Conservation (phyloP, 2,797 vertebrate species). For the Perodicticus potto region DNA sequence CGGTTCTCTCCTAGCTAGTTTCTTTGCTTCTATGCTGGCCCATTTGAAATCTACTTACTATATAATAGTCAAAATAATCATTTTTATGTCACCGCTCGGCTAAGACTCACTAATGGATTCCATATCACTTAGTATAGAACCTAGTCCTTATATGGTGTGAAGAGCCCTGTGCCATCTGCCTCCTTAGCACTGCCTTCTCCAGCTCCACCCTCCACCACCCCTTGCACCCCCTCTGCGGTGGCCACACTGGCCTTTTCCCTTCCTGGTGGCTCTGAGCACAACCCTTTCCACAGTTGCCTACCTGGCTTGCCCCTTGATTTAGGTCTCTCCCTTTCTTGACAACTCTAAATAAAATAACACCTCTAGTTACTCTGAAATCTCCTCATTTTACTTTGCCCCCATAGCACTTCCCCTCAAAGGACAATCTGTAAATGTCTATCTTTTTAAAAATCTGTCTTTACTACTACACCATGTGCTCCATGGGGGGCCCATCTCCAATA, state of each 20-base stretch:
- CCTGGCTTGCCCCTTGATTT: neutral
- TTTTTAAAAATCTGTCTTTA: neutral
- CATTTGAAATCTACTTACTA: neutral
- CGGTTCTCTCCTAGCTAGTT: neutral
- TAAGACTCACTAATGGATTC: neutral
- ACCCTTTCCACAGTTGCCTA: neutral
- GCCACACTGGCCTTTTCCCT: neutral
- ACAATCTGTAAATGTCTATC: neutral
- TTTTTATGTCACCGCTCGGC: neutral
- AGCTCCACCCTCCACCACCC: neutral
- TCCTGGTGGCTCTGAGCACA: neutral
- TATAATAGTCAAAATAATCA: neutral
- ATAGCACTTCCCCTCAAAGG: neutral
- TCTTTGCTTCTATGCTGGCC: neutral
- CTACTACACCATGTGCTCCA: neutral
- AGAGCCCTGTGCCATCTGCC: neutral
- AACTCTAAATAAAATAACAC: neutral
- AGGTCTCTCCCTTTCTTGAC: neutral
- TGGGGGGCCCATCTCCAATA: neutral
- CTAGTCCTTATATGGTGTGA: neutral
- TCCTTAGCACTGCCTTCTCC: fast-evolving
- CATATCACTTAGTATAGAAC: neutral
- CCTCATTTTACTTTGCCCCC: neutral
- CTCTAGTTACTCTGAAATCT: neutral
- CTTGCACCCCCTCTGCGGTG: neutral